Evolutionary conservation across 1,140 invertebrate species (phyloP).

Genomic region (Drosophila equinoxialis): DNA sequence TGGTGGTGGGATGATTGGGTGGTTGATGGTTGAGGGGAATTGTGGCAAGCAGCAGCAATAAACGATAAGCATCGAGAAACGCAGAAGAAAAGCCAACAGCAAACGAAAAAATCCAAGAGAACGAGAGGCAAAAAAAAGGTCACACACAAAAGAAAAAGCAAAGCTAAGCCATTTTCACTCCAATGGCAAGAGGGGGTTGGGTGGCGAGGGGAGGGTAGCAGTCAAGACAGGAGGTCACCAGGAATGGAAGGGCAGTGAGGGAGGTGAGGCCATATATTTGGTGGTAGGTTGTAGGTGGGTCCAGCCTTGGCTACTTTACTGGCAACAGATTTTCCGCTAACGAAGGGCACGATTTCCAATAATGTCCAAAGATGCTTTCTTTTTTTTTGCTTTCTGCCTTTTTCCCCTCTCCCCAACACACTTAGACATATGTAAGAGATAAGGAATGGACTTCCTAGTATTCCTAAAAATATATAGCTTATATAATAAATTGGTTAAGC

Average conservation of each 20-base stretch:
- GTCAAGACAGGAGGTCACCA: neutral
- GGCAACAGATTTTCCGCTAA: conserved; percentile 77
- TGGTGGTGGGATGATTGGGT: neutral
- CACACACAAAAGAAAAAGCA: conserved; percentile 23
- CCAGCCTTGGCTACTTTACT: conserved; percentile 60
- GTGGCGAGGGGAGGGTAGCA: too few species aligned
- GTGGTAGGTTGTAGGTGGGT: neutral
- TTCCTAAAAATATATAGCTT: too few species aligned
- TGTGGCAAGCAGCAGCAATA: conserved; percentile 72
- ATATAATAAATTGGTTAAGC: too few species aligned
- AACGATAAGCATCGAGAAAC: conserved; percentile 65
- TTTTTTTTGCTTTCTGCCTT: neutral
- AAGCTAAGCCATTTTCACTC: conserved; percentile 16
- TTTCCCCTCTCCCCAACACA: neutral
- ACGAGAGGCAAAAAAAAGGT: conserved; percentile 3
- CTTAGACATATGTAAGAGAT: too few species aligned
- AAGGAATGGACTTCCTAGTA: too few species aligned
- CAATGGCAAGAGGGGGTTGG: neutral
- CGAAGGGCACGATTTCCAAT: conserved; percentile 77
- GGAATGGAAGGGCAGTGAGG: neutral
- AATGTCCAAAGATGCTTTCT: conserved; percentile 51
- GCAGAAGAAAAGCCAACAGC: conserved; percentile 67
- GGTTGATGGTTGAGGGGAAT: conserved; percentile 42
- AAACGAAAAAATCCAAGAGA: conserved; percentile 29
- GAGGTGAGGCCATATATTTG: neutral